Evolutionary conservation across 1,140 invertebrate genomes (phyloP).

Genomic region (Paralvinella palmiformis): DNA sequence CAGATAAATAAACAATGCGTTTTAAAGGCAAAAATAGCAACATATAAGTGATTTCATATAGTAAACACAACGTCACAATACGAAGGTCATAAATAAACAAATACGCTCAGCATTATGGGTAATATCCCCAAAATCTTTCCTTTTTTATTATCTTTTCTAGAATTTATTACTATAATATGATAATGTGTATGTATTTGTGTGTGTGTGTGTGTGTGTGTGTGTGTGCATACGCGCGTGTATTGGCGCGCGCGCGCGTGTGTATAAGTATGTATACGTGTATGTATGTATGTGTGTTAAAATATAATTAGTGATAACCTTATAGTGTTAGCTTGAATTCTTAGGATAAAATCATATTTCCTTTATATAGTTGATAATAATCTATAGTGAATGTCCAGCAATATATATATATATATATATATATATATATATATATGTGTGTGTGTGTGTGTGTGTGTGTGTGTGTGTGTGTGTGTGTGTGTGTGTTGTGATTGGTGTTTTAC

Average conservation of each 20-base stretch:
- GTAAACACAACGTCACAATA: neutral
- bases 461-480: neutral
- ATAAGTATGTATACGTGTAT: neutral
- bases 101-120: neutral
- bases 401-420: neutral
- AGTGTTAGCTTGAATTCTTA: neutral
- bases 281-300: neutral
- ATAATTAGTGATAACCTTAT: neutral
- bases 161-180: neutral
- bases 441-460: neutral
- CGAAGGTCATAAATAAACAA: neutral
- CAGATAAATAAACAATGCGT: too few relatives aligned
- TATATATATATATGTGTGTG: neutral
- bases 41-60: too few relatives aligned
- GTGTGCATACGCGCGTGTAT: neutral
- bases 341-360: neutral
- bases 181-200: neutral
- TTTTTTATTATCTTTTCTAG: neutral
- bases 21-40: too few relatives aligned
- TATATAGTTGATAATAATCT: neutral
- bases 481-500: too few relatives aligned
- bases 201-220: neutral
- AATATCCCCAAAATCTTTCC: neutral
- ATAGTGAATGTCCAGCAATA: neutral
- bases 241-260: neutral